These are phyloP conservation scores for Trachelus stipa DNA, from an alignment of 2,888 invertebrate species.

Conservation along the genomic window DNA sequence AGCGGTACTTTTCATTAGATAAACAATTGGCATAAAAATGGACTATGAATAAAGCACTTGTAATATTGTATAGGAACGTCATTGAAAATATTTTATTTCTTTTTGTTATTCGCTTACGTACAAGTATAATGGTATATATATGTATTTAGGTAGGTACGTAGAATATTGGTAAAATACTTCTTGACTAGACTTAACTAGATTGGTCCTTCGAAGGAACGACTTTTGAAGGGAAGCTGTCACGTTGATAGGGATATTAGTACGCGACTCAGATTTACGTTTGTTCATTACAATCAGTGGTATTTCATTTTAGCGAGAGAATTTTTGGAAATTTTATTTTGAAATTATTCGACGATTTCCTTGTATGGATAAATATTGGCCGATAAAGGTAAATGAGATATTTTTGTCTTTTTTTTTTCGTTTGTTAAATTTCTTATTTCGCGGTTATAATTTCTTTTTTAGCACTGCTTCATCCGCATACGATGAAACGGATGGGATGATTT, in stretches of 20 bases:
- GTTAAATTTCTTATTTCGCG: neutral
- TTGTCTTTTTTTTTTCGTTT: neutral
- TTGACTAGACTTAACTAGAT: conserved; percentile 51
- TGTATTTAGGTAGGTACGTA: conserved; percentile 20
- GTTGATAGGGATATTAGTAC: neutral
- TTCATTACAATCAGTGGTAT: neutral
- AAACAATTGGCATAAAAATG: neutral
- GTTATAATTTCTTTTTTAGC: neutral
- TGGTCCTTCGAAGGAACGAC: conserved; percentile 46
- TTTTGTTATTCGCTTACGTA: neutral
- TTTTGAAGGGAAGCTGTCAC: conserved; percentile 13
- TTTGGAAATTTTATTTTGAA: no score
- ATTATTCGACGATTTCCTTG: no score
- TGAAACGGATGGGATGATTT: neutral
- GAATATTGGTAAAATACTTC: conserved; percentile 23
- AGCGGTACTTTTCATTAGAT: neutral
- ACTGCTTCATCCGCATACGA: neutral
- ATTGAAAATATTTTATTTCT: conserved; percentile 9
- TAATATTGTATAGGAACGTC: neutral
- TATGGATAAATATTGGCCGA: no score
- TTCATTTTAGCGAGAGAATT: neutral
- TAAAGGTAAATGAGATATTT: no score
- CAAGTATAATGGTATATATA: neutral
- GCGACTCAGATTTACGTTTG: neutral
- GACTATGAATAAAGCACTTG: neutral